Evolutionary conservation across 2,888 invertebrate genomes (phyloP), one percentile per base, ranked within the genome.

Genomic region (Merodon equestris): DNA sequence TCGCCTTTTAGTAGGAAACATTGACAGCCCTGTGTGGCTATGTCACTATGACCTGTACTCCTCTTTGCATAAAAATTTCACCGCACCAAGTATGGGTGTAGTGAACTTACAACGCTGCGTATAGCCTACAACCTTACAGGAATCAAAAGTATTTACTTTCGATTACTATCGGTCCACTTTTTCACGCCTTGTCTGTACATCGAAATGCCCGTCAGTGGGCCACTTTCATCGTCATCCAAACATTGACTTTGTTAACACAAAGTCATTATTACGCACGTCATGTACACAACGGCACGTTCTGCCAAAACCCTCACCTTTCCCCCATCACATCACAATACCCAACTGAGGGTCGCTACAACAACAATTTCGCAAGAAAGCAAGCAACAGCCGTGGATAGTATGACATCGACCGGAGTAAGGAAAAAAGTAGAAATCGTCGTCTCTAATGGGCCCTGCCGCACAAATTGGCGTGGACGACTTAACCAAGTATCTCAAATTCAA

Each of bases 391-490:
- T 7, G 27, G 27, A 7, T 27, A 27, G 7, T 7, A 51, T 0
- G 38, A 12, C 10, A 27, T 4, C 27, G 7, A 27, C 3, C 27
- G 7, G 7, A 27, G 7, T 27, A 42, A 34, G 58, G 50, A 66
- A 64, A 47, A 57, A 66, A 67, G 66, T 73, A 77, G 77, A 77
- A 77, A 77, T 73, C 77, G 77, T 67, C 73, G 47, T 42, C 67
- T 48, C 57, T 58, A 71, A 60, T 64, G 54, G 60, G 60, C 54
- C 40, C 15, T 58, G 13, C 50, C 56, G 38, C 57, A 67, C 67
- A 67, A 73, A 77, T 73, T 77, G 73, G 67, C 67, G 57, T 73
- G 67, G 57, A 77, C 77, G 72, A 73, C 73, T 77, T 63, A 47
- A 51, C 72, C 56, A 67, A 72, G 42, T 56, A 56, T 61, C 60